Conservation (phyloP, 2,113 vertebrate species). For the Eudorcas thomsonii region DNA sequence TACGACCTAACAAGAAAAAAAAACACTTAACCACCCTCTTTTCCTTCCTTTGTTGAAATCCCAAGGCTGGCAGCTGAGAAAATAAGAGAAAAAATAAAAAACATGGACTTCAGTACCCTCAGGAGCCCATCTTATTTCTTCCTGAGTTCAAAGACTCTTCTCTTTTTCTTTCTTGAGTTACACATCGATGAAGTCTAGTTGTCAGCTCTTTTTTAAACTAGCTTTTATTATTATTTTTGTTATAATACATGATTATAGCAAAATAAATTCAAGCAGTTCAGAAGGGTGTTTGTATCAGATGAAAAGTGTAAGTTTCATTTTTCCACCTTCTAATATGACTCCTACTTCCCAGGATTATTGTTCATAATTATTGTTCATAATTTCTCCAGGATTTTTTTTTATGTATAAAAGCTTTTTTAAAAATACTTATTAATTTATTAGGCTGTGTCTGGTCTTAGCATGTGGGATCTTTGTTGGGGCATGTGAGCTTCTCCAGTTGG, state of each 20-base stretch:
- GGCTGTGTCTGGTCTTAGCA: not conserved
- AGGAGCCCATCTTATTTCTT: constrained; percentile 10
- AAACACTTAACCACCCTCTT: not conserved
- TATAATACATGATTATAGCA: not conserved
- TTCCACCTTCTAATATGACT: not conserved
- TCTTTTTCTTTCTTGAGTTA: not conserved
- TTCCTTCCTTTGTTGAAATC: constrained; percentile 39
- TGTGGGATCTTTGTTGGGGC: not conserved
- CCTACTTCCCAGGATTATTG: not conserved
- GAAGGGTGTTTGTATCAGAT: not conserved
- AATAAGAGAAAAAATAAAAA: not conserved
- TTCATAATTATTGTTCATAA: not conserved
- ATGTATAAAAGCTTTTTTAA: not conserved
- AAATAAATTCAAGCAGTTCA: not conserved
- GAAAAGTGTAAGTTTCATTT: not conserved
- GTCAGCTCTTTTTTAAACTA: not conserved
- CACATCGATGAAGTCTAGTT: not conserved
- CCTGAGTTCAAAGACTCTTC: not conserved
- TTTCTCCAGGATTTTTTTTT: not conserved
- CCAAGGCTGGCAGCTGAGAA: constrained; percentile 30
- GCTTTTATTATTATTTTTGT: not conserved
- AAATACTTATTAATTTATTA: not conserved
- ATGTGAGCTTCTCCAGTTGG: not conserved
- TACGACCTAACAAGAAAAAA: not conserved
- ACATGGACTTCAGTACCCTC: not conserved